These are phyloP conservation scores for Procambarus virginalis DNA, from an alignment of 1,140 invertebrate species.

Conservation along the genomic window DNA sequence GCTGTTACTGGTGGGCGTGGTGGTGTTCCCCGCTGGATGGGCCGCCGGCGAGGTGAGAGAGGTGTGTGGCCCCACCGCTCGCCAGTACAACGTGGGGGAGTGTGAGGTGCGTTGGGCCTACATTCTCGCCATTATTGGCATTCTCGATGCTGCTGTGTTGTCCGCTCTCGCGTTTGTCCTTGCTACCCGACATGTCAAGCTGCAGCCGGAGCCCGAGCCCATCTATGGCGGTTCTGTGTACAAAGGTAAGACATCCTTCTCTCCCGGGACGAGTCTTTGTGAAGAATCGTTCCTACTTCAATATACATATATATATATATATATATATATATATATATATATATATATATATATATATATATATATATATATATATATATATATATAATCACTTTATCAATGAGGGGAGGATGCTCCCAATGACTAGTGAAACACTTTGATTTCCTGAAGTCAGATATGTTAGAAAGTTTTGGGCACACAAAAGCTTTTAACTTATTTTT, in stretches of 20 bases:
- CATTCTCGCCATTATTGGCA: conserved; percentile 92
- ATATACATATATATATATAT: too few species aligned
- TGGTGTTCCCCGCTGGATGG: conserved; percentile 95
- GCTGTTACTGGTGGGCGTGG: conserved; percentile 87
- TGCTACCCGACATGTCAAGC: conserved; percentile 88
- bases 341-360: too few species aligned
- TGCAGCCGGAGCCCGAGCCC: conserved; percentile 85
- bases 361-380: too few species aligned
- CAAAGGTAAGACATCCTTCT: conserved; percentile 63
- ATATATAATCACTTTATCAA: too few species aligned
- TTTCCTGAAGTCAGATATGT: too few species aligned
- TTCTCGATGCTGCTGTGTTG: conserved; percentile 91
- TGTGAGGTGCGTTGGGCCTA: conserved; percentile 97
- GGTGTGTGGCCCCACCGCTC: conserved; percentile 89
- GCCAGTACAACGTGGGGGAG: conserved; percentile 83
- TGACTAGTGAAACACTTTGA: too few species aligned
- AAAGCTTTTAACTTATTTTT: too few species aligned
- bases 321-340: too few species aligned
- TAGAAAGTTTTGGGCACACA: too few species aligned
- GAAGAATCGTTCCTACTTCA: too few species aligned
- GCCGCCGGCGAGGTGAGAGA: conserved; percentile 85
- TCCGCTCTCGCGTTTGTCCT: conserved; percentile 94
- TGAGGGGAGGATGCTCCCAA: too few species aligned
- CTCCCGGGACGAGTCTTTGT: too few species aligned
- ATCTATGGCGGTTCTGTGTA: conserved; percentile 69